Evolutionary conservation across 2,113 vertebrate genomes (phyloP).

Genomic region (Serinus canaria): DNA sequence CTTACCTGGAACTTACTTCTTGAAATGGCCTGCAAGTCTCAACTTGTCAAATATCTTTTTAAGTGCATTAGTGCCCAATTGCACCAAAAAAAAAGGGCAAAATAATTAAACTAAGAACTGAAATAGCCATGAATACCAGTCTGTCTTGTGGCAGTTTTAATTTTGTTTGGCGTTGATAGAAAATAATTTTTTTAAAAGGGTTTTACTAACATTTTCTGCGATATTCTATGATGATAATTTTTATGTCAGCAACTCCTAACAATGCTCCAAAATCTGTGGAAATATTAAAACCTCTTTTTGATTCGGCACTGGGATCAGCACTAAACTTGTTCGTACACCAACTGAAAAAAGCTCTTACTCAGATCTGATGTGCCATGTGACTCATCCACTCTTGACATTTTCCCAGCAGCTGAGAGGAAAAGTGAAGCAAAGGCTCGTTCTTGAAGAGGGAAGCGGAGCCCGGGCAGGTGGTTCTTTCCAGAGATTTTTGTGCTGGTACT

Average conservation of each 20-base stretch:
- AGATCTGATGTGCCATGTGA: neutral
- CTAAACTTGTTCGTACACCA: neutral
- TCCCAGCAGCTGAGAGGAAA: slow-evolving; percentile 2
- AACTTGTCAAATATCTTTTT: neutral
- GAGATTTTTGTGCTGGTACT: neutral
- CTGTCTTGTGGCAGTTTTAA: neutral
- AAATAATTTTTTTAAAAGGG: neutral
- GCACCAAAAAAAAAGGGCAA: neutral
- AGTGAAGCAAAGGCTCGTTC: neutral
- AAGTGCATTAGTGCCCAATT: neutral
- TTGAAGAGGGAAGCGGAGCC: neutral
- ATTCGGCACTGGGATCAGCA: neutral
- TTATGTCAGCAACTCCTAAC: neutral
- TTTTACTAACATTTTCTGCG: neutral
- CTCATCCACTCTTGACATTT: slow-evolving; percentile 6
- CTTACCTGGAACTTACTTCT: neutral
- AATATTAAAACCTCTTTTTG: neutral
- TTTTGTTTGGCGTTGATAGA: neutral
- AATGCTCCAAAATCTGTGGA: neutral
- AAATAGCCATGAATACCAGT: neutral
- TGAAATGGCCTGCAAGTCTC: neutral
- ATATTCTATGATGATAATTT: neutral
- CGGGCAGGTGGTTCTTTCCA: neutral
- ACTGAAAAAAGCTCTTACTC: neutral
- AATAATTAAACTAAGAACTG: neutral